phyloP scores from a whole-genome alignment of 2,113 vertebrate genomes.

The Crotalus horridus region DNA sequence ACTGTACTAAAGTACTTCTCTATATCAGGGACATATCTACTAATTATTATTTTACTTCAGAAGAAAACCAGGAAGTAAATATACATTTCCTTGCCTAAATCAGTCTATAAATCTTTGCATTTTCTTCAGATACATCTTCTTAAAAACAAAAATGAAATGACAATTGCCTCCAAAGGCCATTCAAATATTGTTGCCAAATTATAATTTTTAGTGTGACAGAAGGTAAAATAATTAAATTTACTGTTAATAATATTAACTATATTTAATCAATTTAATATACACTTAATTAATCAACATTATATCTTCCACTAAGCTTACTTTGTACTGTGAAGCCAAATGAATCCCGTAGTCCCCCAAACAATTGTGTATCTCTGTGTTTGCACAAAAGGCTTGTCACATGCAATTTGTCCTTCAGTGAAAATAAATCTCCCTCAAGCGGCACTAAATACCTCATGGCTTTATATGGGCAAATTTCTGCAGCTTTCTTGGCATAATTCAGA shows the following conservation, averaged over 20 bases:
- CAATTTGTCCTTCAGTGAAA: neutral
- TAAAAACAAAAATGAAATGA: neutral
- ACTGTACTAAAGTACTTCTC: neutral
- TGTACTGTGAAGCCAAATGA: neutral
- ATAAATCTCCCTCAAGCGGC: neutral
- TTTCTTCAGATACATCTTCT: neutral
- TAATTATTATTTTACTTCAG: neutral
- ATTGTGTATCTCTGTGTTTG: neutral
- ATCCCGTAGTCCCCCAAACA: neutral
- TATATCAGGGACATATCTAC: neutral
- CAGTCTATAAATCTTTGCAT: neutral
- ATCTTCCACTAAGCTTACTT: neutral
- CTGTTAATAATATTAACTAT: neutral
- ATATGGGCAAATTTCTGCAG: neutral
- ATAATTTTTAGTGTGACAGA: neutral
- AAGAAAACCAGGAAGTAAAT: neutral
- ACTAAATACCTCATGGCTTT: neutral
- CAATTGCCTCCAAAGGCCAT: neutral
- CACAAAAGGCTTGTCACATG: neutral
- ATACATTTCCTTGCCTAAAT: neutral
- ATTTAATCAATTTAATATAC: neutral
- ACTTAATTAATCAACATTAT: neutral
- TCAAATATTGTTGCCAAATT: neutral
- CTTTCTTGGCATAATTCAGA: neutral
- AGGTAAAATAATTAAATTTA: neutral